Base-by-base conservation (phyloP, 2,113 vertebrate species). In the Microcebus jonahi region DNA sequence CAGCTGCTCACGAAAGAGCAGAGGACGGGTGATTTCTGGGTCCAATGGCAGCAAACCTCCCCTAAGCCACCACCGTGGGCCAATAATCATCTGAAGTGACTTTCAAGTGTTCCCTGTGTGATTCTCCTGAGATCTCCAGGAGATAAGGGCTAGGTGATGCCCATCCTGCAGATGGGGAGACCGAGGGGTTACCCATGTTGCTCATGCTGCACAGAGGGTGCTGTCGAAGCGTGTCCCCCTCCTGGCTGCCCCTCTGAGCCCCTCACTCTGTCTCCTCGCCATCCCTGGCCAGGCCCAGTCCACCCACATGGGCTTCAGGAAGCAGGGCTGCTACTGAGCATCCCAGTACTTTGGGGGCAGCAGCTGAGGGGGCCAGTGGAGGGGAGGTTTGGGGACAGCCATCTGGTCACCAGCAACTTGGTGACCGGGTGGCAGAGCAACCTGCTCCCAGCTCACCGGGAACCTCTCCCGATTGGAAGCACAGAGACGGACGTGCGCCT, bases 161-260 rank as follows among this genome's bases (percentile, higher is more conserved):
- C 27, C 85, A 42, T 31, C n/a, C 50, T 45, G 17, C 79, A 71
- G 53, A 76, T 17, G 15, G 36, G 50, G 31, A 81, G 17, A 76
- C 76, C 0, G 17, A 50, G 18, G 59, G 5, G 8, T 59, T 53
- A 27, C n/a, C 57, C 4, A 1, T 25, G 34, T 6, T 0, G 0
- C 48, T 21, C 39, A 0, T 14, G 18, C 39, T 8, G 15, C 68
- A 6, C 48, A 4, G 31, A 39, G 31, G 29, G 18, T 20, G 2
- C 13, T 8, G 15, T 21, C 5, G 1, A 53, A n/a, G 20, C 0
- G 0, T 12, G 1, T 3, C 63, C 39, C 21, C 2, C 48, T 53
- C 39, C 4, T 6, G 55, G 20, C 15, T 0, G 21, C 55, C 17
- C 57, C 42, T 31, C 61, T 34, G 31, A 79, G 71, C 55, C 50